These are phyloP conservation scores for Kryptolebias ocellatus DNA, from an alignment of 2,797 vertebrate species.

Conservation along the genomic window DNA sequence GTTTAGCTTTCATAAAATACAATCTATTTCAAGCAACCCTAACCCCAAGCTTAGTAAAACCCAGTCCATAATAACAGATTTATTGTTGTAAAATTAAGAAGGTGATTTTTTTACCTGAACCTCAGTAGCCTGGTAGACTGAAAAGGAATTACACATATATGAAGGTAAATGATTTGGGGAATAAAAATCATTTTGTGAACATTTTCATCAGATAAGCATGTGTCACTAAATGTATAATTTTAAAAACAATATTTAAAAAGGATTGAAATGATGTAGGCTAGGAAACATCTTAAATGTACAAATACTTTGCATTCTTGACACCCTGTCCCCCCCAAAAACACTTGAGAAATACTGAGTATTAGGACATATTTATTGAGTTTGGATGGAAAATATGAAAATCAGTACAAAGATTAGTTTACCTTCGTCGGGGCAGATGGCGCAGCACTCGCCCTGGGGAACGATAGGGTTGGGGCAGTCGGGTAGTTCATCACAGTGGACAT, in stretches of 20 bases:
- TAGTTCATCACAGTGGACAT: conserved; percentile 87
- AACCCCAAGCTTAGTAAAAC: too few relatives aligned
- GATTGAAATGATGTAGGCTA: not conserved
- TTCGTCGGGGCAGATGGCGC: conserved; percentile 88
- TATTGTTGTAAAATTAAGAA: not conserved
- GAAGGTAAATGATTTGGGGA: not conserved
- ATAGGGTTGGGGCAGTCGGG: conserved; percentile 86
- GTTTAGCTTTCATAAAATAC: too few relatives aligned
- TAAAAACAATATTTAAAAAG: too few relatives aligned
- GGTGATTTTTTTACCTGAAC: conserved; percentile 74
- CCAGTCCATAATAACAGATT: not conserved
- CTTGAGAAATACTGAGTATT: too few relatives aligned
- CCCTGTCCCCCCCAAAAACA: too few relatives aligned
- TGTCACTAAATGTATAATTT: too few relatives aligned
- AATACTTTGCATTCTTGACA: not conserved
- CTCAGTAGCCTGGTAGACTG: conserved; percentile 71
- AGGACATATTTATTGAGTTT: too few relatives aligned
- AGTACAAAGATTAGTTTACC: conserved; percentile 36
- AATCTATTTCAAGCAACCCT: too few relatives aligned
- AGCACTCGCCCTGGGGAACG: conserved; percentile 90
- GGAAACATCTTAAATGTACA: not conserved
- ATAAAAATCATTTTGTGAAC: not conserved
- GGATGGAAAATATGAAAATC: not conserved
- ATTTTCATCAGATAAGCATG: too few relatives aligned
- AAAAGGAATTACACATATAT: conserved; percentile 21